Conservation (phyloP, 2,888 invertebrate genomes). For the Amphimallon solstitiale region DNA sequence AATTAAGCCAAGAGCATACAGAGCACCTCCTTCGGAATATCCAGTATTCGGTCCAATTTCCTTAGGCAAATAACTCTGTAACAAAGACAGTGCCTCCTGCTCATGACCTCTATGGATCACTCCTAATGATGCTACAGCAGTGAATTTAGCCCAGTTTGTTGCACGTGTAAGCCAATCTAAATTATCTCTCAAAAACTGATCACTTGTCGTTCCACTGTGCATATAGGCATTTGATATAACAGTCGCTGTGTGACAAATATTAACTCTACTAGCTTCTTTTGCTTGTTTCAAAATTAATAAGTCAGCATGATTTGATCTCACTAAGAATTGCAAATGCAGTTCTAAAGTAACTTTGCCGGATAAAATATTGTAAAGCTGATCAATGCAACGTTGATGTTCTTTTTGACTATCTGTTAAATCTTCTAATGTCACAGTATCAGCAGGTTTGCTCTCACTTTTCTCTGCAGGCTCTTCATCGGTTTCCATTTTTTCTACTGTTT, state of each 20-base stretch:
- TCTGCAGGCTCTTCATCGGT: conserved; percentile 66
- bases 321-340: conserved; percentile 92
- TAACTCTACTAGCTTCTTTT: conserved; percentile 92
- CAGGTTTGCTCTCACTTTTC: conserved; percentile 57
- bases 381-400: conserved; percentile 81
- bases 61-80: conserved; percentile 95
- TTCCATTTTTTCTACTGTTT: conserved; percentile 64
- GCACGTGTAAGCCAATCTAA: conserved; percentile 95
- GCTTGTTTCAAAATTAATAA: conserved; percentile 87
- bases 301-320: conserved; percentile 95
- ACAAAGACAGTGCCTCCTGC: conserved; percentile 89
- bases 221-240: conserved; percentile 96
- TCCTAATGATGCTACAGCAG: conserved; percentile 94
- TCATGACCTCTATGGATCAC: conserved; percentile 96
- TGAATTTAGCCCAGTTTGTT: conserved; percentile 97
- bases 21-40: conserved; percentile 89
- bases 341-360: conserved; percentile 93
- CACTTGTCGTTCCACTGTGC: conserved; percentile 96
- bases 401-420: conserved; percentile 77
- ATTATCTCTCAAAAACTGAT: conserved; percentile 94
- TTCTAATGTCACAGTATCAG: conserved; percentile 13
- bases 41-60: conserved; percentile 88
- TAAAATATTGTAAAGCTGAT: conserved; percentile 86
- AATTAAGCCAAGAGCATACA: conserved; percentile 92
- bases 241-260: conserved; percentile 95